phyloP scores from a whole-genome alignment of 2,113 vertebrate species.

The Hippocampus comes region DNA sequence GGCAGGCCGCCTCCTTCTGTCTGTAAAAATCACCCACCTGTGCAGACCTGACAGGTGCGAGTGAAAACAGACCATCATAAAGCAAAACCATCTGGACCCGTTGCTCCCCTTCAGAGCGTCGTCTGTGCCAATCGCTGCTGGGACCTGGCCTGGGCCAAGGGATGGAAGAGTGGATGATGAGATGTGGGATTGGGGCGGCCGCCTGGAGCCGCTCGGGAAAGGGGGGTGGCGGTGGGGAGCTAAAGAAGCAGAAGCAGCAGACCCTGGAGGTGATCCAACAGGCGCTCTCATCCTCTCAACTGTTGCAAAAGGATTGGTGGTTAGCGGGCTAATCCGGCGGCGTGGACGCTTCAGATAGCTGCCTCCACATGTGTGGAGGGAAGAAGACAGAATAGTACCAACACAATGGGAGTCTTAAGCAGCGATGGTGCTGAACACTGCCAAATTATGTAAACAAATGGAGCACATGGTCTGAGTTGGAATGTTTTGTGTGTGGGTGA shows the following conservation, averaged over 20 bases:
- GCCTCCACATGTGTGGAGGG: slow-evolving; percentile 54
- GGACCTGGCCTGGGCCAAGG: slow-evolving; percentile 39
- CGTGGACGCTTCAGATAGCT: slow-evolving; percentile 69
- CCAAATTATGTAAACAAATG: slow-evolving; percentile 61
- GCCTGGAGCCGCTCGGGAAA: slow-evolving; percentile 45
- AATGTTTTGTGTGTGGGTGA: slow-evolving; percentile 42
- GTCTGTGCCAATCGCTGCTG: slow-evolving; percentile 40
- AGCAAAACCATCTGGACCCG: slow-evolving; percentile 38
- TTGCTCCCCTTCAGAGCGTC: slow-evolving; percentile 15
- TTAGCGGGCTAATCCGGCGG: slow-evolving; percentile 68
- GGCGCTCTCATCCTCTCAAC: slow-evolving; percentile 69
- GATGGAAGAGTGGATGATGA: slow-evolving; percentile 40
- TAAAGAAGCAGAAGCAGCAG: slow-evolving; percentile 51
- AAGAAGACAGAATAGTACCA: slow-evolving; percentile 43
- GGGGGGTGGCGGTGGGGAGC: slow-evolving; percentile 8
- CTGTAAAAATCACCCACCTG: slow-evolving; percentile 36
- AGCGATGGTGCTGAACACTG: slow-evolving; percentile 27
- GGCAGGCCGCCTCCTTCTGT: slow-evolving; percentile 1
- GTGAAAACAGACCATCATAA: slow-evolving; percentile 22
- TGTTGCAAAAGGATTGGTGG: slow-evolving; percentile 73
- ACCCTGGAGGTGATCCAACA: slow-evolving; percentile 64
- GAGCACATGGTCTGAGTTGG: slow-evolving; percentile 36
- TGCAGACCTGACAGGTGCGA: slow-evolving; percentile 23
- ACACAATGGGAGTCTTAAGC: slow-evolving; percentile 57
- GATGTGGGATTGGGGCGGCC: slow-evolving; percentile 35